These are phyloP conservation scores for Drosophila planitibia DNA, from an alignment of 2,888 invertebrate genomes.

Conservation along the genomic window DNA sequence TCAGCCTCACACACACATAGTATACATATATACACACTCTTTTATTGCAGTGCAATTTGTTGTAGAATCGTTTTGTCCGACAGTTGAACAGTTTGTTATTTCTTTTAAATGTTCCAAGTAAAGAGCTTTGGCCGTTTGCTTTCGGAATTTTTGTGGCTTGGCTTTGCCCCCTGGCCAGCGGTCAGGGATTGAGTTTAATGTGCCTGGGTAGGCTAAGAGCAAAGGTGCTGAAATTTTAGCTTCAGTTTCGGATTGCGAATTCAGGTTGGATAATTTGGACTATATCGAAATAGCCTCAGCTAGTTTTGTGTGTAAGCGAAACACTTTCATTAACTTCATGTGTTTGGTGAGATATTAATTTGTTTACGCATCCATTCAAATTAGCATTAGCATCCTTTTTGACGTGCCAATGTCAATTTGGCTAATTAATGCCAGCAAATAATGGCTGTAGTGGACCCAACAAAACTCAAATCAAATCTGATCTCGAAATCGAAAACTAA, in stretches of 20 bases:
- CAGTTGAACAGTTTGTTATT: slow-evolving; percentile 81
- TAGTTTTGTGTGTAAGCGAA: slow-evolving; percentile 7
- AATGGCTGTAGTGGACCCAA: slow-evolving; percentile 12
- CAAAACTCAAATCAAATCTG: slow-evolving; percentile 37
- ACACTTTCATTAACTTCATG: slow-evolving; percentile 23
- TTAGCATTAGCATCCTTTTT: slow-evolving; percentile 15
- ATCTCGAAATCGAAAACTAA: slow-evolving; percentile 16
- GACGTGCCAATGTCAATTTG: slow-evolving; percentile 47
- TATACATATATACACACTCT: slow-evolving; percentile 40
- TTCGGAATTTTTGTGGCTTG: slow-evolving; percentile 78
- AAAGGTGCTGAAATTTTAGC: slow-evolving; percentile 5
- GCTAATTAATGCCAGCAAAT: slow-evolving; percentile 50
- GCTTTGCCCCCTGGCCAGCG: slow-evolving; percentile 50
- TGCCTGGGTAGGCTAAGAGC: slow-evolving; percentile 3
- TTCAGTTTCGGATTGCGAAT: not conserved
- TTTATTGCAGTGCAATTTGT: slow-evolving; percentile 84
- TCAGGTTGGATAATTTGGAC: not conserved
- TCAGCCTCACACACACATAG: slow-evolving; percentile 21
- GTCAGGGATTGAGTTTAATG: slow-evolving; percentile 63
- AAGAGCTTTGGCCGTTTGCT: slow-evolving; percentile 71
- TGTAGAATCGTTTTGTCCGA: slow-evolving; percentile 83
- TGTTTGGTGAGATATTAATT: slow-evolving; percentile 14
- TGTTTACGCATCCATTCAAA: slow-evolving; percentile 27
- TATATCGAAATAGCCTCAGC: not conserved
- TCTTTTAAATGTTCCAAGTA: slow-evolving; percentile 81